Percentiles rank a stretch among this genome's conserved stretches.
These are phyloP conservation scores for Elanus axillaris DNA, from an alignment of 2,113 vertebrate species.

Conservation along the genomic window DNA sequence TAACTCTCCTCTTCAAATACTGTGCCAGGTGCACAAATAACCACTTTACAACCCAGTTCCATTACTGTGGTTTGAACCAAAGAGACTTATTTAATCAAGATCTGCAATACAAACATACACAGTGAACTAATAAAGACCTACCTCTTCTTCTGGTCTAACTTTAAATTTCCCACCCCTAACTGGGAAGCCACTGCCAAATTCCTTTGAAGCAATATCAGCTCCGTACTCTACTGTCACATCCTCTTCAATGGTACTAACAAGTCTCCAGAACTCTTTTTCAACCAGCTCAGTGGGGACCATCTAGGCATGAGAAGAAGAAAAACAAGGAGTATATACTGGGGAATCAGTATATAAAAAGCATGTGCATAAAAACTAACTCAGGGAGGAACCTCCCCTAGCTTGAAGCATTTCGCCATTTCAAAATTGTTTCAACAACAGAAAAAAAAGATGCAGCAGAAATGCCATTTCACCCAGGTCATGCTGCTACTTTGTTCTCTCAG, in stretches of 20 bases:
- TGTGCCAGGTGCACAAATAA: not conserved
- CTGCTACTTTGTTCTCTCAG: not conserved
- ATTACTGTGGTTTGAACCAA: not conserved
- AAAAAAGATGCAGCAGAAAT: not conserved
- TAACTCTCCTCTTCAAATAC: not conserved
- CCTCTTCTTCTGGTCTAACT: conserved; percentile 90
- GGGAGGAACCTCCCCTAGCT: not conserved
- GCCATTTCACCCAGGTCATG: not conserved
- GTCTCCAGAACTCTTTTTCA: conserved; percentile 97
- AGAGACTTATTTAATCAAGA: not conserved
- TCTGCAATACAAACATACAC: not conserved
- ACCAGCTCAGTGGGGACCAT: conserved; percentile 98
- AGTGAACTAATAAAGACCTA: conserved; percentile 32
- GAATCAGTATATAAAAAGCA: not conserved
- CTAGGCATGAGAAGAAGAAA: conserved; percentile 57
- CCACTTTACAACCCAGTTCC: not conserved
- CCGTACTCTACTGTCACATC: conserved; percentile 98
- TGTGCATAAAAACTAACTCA: not conserved
- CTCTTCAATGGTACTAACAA: conserved; percentile 95
- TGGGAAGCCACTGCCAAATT: conserved; percentile 97
- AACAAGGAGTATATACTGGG: not conserved
- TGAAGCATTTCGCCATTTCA: not conserved
- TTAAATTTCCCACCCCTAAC: conserved; percentile 88
- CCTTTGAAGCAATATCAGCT: conserved; percentile 96
- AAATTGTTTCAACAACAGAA: not conserved